Base-by-base conservation (phyloP, 2,797 vertebrate genomes). In the Pteronotus mesoamericanus region DNA sequence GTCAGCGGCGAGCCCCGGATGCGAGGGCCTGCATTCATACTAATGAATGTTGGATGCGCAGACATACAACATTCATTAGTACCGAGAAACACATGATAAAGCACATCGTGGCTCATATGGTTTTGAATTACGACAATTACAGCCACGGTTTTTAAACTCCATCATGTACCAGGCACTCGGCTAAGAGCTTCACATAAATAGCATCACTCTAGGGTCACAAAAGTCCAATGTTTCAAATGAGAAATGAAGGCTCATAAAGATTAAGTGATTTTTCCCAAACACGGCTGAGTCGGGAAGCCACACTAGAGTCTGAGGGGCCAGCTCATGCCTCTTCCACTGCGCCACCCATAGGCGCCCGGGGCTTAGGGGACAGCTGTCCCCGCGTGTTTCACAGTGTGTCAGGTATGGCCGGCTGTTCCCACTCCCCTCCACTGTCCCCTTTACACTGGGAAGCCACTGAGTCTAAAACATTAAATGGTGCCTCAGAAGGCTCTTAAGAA, bases 41-140 rank as follows among this genome's bases (percentile, higher is more conserved):
- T n/a, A n/a, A n/a, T n/a, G n/a, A n/a, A n/a, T n/a, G n/a, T n/a
- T n/a, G n/a, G n/a, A n/a, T n/a, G n/a, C 39, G 8, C 16, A 34
- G 9, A 46, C 2, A 16, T 5, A 15, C 3, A 4, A 4, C 5
- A 18, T 0, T 16, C 3, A 32, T 22, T 32, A 32, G 46, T 3
- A 3, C 7, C 26, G 24, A 21, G 32, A 69, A 80, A n/a, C 16
- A n/a, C 0, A 0, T 4, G 2, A n/a, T 0, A 0, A 4, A 66
- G 5, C 11, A 15, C 32, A 26, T 3, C 2, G 6, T 2, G 7
- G 24, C 14, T 29, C 10, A 16, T 19, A 42, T 5, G 39, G 4
- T 2, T 3, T 5, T 69, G 32, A 39, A 44, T 37, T 48, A 64
- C 9, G 10, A 16, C 69, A 61, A 3, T 51, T 29, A 55, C 5